Base-by-base conservation (phyloP, 2,113 vertebrate genomes). In the Phoenicopterus ruber region DNA sequence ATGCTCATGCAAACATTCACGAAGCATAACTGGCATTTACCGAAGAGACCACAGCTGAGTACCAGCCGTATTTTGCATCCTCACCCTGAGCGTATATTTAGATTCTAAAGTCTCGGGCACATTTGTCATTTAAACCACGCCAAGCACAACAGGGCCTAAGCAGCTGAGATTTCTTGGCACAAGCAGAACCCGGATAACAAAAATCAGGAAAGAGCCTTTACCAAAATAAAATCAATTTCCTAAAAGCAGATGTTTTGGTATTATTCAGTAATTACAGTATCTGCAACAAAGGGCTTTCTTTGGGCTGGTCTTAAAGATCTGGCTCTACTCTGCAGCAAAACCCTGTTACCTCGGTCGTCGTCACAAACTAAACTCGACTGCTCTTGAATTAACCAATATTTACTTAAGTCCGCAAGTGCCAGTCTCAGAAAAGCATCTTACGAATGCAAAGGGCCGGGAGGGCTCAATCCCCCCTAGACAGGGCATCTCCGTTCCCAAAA, bases 91-190 rank as follows among this genome's bases (percentile, higher is more conserved):
- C 46, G 31, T 91, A 76, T 87, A 93, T 90, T 96, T 94, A 96
- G 93, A 58, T 62, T 54, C 63, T 76, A 13, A 78, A 76, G 66
- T 57, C 91, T 86, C 7, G 4, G 69, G 76, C 86, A 42, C 86
- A 67, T 78, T 82, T 71, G 84, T 79, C 78, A 90, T 85, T 82
- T 91, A 82, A 85, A 86, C 74, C 8, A 3, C 50, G 90, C 66
- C 96, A 97, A 95, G 93, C 89, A 76, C 91, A 94, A 63, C 65
- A 62, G 47, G 61, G 73, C 57, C 44, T 7, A 49, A 90, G 86
- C 83, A 94, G 91, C 82, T 92, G 82, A 95, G 85, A 57, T 40
- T 67, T 71, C 80, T 70, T 90, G 86, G 91, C 86, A 91, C 3
- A 3, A 65, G 55, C 77, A 96, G 72, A 88, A 40, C 26, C 15